Percentiles rank a stretch among this genome's conserved stretches.
phyloP scores from a whole-genome alignment of 2,113 vertebrate genomes.

The Chrysochloris asiatica region DNA sequence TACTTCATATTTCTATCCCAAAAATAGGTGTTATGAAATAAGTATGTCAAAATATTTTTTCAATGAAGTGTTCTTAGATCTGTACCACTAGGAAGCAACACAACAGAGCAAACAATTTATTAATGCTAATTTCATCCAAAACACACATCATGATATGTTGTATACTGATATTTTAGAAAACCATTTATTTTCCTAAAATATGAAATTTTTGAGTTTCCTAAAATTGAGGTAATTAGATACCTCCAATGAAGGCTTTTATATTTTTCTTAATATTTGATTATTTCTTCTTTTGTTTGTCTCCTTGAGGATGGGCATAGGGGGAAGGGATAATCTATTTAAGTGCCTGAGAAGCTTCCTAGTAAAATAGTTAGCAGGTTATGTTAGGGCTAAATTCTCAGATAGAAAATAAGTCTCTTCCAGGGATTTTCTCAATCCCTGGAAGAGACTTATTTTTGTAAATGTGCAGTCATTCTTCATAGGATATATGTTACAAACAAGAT shows the following conservation, averaged over 20 bases:
- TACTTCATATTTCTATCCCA: neutral
- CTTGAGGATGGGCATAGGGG: neutral
- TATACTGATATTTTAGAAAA: neutral
- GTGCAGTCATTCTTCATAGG: neutral
- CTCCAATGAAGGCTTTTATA: neutral
- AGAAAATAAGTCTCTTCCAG: too few species aligned
- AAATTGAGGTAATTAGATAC: neutral
- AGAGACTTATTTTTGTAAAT: constrained; percentile 24
- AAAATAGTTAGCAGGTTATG: neutral
- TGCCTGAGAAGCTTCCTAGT: neutral
- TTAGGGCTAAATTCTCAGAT: neutral
- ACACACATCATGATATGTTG: neutral
- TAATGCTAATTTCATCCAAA: constrained; percentile 6
- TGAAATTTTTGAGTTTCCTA: constrained; percentile 1
- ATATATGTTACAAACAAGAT: neutral
- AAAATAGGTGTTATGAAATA: constrained; percentile 3
- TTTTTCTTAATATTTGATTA: neutral
- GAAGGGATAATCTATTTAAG: neutral
- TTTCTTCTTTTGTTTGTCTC: neutral
- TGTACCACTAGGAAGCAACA: neutral
- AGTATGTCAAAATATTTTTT: neutral
- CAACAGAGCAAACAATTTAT: neutral
- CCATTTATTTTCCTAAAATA: constrained; percentile 21
- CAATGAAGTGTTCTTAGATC: neutral
- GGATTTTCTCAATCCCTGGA: neutral